phyloP scores from a whole-genome alignment of 2,113 vertebrate species.

The Cynopterus brachyotis region DNA sequence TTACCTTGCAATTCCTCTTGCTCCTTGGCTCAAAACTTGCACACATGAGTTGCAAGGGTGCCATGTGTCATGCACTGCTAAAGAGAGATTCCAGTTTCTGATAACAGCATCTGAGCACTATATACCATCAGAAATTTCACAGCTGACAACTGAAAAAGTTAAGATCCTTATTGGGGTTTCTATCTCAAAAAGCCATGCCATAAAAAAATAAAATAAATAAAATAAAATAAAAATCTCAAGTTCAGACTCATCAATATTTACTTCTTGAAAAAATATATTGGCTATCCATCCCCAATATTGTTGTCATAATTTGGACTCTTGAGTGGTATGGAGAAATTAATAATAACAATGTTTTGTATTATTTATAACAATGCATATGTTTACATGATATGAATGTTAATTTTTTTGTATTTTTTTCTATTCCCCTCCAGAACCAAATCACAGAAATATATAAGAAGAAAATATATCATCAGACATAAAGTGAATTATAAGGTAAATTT shows the following conservation, averaged over 20 bases:
- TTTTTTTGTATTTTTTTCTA: not conserved
- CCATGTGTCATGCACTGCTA: not conserved
- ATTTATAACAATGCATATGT: not conserved
- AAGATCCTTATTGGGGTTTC: not conserved
- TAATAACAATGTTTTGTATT: not conserved
- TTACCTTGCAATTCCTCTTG: not conserved
- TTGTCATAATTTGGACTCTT: not conserved
- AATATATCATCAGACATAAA: not conserved
- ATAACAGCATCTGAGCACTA: too few relatives aligned
- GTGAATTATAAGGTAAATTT: constrained; percentile 35
- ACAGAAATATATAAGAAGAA: not conserved
- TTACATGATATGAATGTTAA: not conserved
- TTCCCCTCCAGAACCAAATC: constrained; percentile 1
- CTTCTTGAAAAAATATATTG: not conserved
- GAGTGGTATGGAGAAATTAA: not conserved
- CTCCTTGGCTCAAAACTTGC: not conserved
- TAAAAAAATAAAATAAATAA: too few relatives aligned
- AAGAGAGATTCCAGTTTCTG: too few relatives aligned
- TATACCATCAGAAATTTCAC: not conserved
- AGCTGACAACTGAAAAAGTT: not conserved
- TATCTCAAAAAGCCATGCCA: rapidly evolving
- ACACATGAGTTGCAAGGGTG: not conserved
- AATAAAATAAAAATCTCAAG: not conserved
- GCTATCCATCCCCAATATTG: not conserved
- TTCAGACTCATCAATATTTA: not conserved